phyloP scores from a whole-genome alignment of 1,140 invertebrate species.

The Eriocheir sinensis region DNA sequence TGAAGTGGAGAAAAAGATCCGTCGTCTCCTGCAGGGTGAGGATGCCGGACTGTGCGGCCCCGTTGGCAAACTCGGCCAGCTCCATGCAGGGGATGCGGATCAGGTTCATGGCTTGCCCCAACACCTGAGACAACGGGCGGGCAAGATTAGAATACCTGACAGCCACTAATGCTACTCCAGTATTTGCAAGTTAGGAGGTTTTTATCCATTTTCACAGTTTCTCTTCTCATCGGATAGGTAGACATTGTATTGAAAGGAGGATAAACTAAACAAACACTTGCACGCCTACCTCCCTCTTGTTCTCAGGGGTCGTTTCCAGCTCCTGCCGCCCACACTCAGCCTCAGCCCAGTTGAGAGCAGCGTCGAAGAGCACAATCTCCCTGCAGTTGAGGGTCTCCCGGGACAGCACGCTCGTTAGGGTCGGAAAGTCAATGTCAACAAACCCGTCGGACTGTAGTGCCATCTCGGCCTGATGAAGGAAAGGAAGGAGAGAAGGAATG shows the following conservation, averaged over 20 bases:
- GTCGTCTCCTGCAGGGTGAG: slow-evolving; percentile 94
- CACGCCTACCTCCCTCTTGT: slow-evolving; percentile 85
- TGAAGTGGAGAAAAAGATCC: slow-evolving; percentile 92
- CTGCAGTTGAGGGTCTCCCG: slow-evolving; percentile 95
- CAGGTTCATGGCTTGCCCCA: slow-evolving; percentile 91
- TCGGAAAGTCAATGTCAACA: slow-evolving; percentile 94
- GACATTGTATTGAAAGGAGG: too few relatives aligned
- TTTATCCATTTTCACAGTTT: too few relatives aligned
- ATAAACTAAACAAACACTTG: neutral
- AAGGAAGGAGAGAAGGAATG: neutral
- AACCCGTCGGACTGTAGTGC: slow-evolving; percentile 96
- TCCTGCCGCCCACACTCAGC: slow-evolving; percentile 92
- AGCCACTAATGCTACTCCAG: too few relatives aligned
- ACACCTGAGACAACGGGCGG: slow-evolving; percentile 76
- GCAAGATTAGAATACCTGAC: too few relatives aligned
- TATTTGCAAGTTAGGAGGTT: too few relatives aligned
- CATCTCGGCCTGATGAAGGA: slow-evolving; percentile 91
- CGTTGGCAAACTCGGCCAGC: slow-evolving; percentile 95
- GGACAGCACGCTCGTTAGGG: slow-evolving; percentile 92
- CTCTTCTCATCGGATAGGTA: too few relatives aligned
- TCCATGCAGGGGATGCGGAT: slow-evolving; percentile 95
- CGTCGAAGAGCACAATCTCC: slow-evolving; percentile 94
- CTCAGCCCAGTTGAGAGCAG: slow-evolving; percentile 93
- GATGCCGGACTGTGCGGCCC: slow-evolving; percentile 93
- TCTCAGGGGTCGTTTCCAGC: slow-evolving; percentile 86